phyloP scores from a whole-genome alignment of 1,140 invertebrate species.

The Drusus annulatus region DNA sequence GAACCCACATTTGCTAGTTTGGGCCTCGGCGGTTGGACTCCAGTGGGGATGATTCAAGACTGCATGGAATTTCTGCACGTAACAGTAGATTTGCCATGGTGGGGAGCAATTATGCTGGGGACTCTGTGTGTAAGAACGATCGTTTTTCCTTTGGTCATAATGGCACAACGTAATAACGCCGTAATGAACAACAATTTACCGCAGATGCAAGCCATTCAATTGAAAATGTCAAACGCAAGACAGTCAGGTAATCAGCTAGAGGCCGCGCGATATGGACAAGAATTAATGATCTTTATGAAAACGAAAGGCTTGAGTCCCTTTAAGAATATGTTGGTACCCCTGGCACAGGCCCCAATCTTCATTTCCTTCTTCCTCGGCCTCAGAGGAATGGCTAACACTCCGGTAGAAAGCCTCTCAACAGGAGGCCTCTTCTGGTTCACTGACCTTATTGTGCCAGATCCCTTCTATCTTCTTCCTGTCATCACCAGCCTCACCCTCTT shows the following conservation, averaged over 20 bases:
- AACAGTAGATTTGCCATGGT: constrained; percentile 87
- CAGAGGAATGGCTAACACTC: constrained; percentile 87
- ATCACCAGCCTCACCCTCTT: constrained; percentile 86
- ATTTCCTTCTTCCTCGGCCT: constrained; percentile 92
- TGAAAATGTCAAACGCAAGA: constrained; percentile 87
- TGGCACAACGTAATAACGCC: constrained; percentile 83
- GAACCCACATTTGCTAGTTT: constrained; percentile 85
- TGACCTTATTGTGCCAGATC: constrained; percentile 93
- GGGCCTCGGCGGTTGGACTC: constrained; percentile 85
- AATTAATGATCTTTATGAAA: constrained; percentile 86
- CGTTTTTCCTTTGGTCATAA: constrained; percentile 89
- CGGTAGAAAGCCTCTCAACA: constrained; percentile 87
- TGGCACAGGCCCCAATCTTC: constrained; percentile 91
- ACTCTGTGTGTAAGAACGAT: constrained; percentile 81
- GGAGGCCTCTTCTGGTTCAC: constrained; percentile 96
- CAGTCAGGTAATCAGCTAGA: constrained; percentile 85
- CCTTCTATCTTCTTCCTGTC: constrained; percentile 90
- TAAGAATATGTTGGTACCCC: constrained; percentile 85
- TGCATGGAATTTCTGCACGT: constrained; percentile 88
- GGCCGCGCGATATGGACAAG: constrained; percentile 79
- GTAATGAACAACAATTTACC: constrained; percentile 88
- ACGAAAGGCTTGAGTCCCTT: constrained; percentile 85
- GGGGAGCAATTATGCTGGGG: constrained; percentile 86
- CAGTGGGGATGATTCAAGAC: constrained; percentile 85
- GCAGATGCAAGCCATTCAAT: constrained; percentile 83